Evolutionary conservation across 1,140 invertebrate species (phyloP).

Genomic region (Phymorhynchus buccinoides): DNA sequence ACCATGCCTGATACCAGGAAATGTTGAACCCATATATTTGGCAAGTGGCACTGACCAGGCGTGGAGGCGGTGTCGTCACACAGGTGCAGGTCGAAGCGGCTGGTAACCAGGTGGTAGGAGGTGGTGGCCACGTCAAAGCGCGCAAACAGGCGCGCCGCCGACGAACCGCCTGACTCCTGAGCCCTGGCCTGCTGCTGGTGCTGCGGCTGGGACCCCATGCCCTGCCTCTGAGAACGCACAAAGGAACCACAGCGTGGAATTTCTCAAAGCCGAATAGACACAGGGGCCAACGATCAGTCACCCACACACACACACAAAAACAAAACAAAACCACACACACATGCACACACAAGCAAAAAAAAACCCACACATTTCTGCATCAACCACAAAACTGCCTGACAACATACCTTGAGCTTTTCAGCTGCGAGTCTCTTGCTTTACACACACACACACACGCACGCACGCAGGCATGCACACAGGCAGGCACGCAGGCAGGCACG

Average conservation of each 20-base stretch:
- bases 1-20: no score
- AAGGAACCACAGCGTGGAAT: background rate
- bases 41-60: conserved; percentile 59
- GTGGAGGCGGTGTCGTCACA: conserved; percentile 85
- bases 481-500: no score
- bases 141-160: conserved; percentile 82
- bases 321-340: background rate
- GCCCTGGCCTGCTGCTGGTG: conserved; percentile 54
- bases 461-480: no score
- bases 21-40: no score
- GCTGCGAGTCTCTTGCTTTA: conserved; percentile 84
- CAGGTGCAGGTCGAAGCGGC: conserved; percentile 95
- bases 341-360: background rate
- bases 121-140: conserved; percentile 96
- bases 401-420: conserved; percentile 86
- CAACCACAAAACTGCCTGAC: background rate
- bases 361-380: no score
- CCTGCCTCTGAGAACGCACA: conserved; percentile 53
- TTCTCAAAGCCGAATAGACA: background rate
- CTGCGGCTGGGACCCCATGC: conserved; percentile 49
- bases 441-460: no score
- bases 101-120: conserved; percentile 95
- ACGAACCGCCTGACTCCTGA: conserved; percentile 49
- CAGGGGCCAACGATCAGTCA: background rate
- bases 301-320: background rate